Percentiles rank a stretch among this genome's conserved stretches.
Conservation (phyloP, 2,113 vertebrate species). For the Ranitomeya variabilis region DNA sequence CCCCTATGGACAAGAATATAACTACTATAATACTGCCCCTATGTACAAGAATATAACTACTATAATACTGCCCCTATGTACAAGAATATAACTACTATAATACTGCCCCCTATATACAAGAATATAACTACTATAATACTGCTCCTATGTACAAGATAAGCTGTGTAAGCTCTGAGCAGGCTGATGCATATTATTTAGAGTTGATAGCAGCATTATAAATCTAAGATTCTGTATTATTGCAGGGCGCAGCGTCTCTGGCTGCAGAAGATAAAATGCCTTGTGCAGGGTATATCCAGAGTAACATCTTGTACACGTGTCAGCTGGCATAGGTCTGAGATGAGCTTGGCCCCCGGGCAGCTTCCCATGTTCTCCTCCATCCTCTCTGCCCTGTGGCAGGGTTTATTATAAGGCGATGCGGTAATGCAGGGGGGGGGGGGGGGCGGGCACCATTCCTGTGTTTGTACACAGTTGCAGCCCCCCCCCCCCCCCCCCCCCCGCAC, state of each 20-base stretch:
- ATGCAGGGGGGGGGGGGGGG: background rate
- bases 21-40: too few species aligned
- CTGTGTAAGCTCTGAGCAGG: too few species aligned
- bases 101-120: background rate
- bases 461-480: background rate
- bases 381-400: background rate
- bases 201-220: too few species aligned
- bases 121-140: background rate
- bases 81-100: conserved; percentile 2
- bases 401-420: background rate
- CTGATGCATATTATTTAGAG: too few species aligned
- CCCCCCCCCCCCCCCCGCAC: too few species aligned
- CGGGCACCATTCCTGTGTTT: background rate
- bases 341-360: background rate
- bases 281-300: background rate
- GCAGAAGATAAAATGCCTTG: background rate
- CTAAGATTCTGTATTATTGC: too few species aligned
- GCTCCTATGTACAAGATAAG: background rate
- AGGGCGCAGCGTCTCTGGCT: background rate
- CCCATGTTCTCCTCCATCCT: background rate
- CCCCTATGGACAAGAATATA: too few species aligned
- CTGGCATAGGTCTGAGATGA: background rate
- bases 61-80: too few species aligned
- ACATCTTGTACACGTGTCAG: background rate
- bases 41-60: too few species aligned